Percentiles rank a stretch among this genome's conserved stretches.
Conservation (phyloP, 2,888 invertebrate species). For the Electrophaes corylata region DNA sequence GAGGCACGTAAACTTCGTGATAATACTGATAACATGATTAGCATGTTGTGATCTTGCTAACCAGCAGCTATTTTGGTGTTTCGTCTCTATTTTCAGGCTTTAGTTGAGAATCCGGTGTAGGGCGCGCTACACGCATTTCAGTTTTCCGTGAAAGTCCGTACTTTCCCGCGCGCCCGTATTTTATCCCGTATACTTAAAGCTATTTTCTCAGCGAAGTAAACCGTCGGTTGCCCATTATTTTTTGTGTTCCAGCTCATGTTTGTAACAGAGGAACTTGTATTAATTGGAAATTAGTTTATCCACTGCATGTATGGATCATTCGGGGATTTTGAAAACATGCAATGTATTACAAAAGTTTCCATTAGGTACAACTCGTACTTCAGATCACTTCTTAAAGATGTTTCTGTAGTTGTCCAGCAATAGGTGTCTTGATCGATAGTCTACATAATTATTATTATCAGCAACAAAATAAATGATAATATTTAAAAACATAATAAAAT, state of each 20-base stretch:
- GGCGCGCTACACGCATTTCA: conserved; percentile 55
- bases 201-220: background rate
- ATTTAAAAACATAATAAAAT: too few relatives aligned
- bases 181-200: background rate
- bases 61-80: conserved; percentile 30
- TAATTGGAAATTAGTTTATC: background rate
- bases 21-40: conserved; percentile 41
- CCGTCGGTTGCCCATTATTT: background rate
- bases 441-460: too few relatives aligned
- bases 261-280: background rate
- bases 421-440: too few relatives aligned
- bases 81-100: conserved; percentile 56
- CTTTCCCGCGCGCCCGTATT: conserved; percentile 37
- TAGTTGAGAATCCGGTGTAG: conserved; percentile 54
- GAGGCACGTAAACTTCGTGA: conserved; percentile 24
- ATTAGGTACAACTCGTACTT: background rate
- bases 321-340: too few relatives aligned
- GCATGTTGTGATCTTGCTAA: conserved; percentile 38
- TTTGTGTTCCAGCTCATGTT: background rate
- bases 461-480: too few relatives aligned
- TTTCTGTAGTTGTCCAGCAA: background rate
- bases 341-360: background rate
- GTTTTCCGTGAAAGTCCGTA: conserved; percentile 41
- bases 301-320: background rate
- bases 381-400: background rate